A percentile compares a stretch with the other conserved stretches of the same genome.
phyloP scores from a whole-genome alignment of 1,140 invertebrate species.

The Diachasmimorpha longicaudata region DNA sequence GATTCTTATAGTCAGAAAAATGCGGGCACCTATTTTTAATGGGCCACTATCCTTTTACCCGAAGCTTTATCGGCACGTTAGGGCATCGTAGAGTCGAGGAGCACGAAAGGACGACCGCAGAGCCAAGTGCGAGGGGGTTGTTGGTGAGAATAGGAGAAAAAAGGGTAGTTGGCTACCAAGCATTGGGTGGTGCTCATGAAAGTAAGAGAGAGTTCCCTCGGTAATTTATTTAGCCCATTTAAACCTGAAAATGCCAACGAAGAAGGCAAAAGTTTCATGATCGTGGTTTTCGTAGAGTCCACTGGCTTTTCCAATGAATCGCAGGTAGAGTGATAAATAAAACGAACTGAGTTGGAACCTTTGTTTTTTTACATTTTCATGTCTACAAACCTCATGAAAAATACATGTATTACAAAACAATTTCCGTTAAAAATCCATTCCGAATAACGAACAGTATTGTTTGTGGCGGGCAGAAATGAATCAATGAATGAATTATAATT shows the following conservation, averaged over 20 bases:
- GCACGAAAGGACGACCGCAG: neutral
- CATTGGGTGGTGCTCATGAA: neutral
- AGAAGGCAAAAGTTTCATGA: constrained; percentile 11
- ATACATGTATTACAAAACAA: too few species aligned
- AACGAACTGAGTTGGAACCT: too few species aligned
- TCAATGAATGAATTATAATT: too few species aligned
- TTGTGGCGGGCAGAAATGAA: too few species aligned
- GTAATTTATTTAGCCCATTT: constrained; percentile 24
- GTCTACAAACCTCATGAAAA: too few species aligned
- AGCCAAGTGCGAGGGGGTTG: neutral
- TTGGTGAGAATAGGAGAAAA: neutral
- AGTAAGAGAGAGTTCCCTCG: neutral
- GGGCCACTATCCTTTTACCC: neutral
- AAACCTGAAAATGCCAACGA: neutral
- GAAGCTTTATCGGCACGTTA: constrained; percentile 23
- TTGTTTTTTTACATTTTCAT: too few species aligned
- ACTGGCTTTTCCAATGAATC: too few species aligned
- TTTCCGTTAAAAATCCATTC: too few species aligned
- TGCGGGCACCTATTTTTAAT: neutral
- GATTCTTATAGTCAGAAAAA: neutral
- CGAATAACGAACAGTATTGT: too few species aligned
- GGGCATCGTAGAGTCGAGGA: neutral
- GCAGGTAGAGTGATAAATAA: too few species aligned
- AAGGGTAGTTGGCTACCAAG: constrained; percentile 2
- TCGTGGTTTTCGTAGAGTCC: constrained; percentile 1